Evolutionary conservation across 1,140 invertebrate species (phyloP).

Genomic region (Pogonognathellus flavescens): DNA sequence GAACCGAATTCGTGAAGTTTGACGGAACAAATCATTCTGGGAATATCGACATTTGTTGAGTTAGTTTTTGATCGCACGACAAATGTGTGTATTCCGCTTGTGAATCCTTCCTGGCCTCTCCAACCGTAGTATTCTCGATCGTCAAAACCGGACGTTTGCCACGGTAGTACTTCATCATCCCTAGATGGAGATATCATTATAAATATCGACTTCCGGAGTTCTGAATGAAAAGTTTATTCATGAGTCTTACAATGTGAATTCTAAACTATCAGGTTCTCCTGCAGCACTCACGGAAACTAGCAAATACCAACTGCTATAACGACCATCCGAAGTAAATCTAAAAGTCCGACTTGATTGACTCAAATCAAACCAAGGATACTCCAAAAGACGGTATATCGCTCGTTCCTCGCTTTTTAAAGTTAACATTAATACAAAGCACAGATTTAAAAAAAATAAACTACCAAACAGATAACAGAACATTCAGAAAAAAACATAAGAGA

Average conservation of each 20-base stretch:
- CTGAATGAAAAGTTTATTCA: too few species aligned
- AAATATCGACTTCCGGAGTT: not conserved
- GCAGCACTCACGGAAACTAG: slow-evolving; percentile 40
- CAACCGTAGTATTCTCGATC: slow-evolving; percentile 61
- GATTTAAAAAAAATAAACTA: too few species aligned
- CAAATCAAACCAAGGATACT: slow-evolving; percentile 57
- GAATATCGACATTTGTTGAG: slow-evolving; percentile 60
- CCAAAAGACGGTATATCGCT: slow-evolving; percentile 34
- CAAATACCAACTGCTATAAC: slow-evolving; percentile 34
- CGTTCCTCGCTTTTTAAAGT: not conserved
- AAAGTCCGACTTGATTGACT: slow-evolving; percentile 4
- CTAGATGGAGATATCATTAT: not conserved
- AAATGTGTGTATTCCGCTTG: slow-evolving; percentile 52
- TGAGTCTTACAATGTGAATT: slow-evolving; percentile 33
- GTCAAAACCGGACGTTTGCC: slow-evolving; percentile 51
- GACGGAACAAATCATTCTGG: slow-evolving; percentile 40
- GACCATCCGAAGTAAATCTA: slow-evolving; percentile 33
- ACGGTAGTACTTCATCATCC: slow-evolving; percentile 55
- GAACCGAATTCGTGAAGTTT: slow-evolving; percentile 59
- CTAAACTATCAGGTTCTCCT: slow-evolving; percentile 44
- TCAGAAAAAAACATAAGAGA: too few species aligned
- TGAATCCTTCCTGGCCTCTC: slow-evolving; percentile 53
- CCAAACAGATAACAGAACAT: too few species aligned
- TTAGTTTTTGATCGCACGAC: slow-evolving; percentile 49
- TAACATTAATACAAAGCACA: too few species aligned